These are phyloP conservation scores for Danio choprae DNA, from an alignment of 2,797 vertebrate genomes.

Conservation along the genomic window DNA sequence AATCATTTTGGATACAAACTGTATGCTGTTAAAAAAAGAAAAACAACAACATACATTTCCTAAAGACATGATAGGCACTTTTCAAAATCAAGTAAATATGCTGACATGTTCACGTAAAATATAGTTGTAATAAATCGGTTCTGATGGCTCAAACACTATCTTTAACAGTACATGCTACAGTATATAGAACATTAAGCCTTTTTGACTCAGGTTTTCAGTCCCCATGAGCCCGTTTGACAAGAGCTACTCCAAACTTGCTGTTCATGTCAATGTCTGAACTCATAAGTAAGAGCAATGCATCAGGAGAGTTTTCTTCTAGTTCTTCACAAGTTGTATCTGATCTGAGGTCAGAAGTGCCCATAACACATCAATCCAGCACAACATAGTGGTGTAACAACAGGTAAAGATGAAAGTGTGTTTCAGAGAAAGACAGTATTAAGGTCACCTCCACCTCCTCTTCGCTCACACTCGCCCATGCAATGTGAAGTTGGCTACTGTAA, in stretches of 20 bases:
- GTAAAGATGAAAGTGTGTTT: conserved; percentile 55
- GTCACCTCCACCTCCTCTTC: conserved; percentile 52
- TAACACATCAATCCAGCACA: conserved; percentile 14
- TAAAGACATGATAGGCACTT: background rate
- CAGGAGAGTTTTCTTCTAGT: conserved; percentile 35
- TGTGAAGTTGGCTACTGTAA: background rate
- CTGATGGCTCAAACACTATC: background rate
- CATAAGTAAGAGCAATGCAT: conserved; percentile 36
- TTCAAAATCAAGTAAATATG: background rate
- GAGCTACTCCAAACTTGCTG: background rate
- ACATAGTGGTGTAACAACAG: conserved; percentile 27
- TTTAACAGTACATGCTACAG: background rate
- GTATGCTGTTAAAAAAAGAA: background rate
- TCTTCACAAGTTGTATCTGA: conserved; percentile 21
- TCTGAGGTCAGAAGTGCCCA: background rate
- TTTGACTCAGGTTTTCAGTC: conserved; percentile 34
- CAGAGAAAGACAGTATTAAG: conserved; percentile 61
- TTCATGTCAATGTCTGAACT: conserved; percentile 29
- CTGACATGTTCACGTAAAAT: background rate
- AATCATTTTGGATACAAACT: background rate
- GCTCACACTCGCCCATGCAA: conserved; percentile 39
- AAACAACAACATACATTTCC: background rate
- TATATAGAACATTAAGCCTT: conserved; percentile 15
- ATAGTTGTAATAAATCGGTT: background rate
- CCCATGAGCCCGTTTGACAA: conserved; percentile 17